Evolutionary conservation across 2,888 invertebrate genomes (phyloP), one percentile per base, ranked within the genome.

Genomic region (Orgyia antiqua): DNA sequence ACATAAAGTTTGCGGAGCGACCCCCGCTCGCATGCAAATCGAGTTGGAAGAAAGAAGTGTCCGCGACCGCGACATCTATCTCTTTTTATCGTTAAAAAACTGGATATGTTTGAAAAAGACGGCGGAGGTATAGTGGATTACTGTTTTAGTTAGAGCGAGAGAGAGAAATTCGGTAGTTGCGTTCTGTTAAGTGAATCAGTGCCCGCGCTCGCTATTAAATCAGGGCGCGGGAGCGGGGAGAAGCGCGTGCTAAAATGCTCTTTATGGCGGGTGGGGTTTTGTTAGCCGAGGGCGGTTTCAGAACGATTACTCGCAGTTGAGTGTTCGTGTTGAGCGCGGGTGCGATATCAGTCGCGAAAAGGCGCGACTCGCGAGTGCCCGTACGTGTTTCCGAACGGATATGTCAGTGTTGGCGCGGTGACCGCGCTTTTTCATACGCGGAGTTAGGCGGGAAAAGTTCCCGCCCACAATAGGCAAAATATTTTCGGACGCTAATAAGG

Each of bases 401-500:
- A 68, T 65, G 71, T 56, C 51, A 51, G 73, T 74, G 76, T 54
- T 64, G 59, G 69, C 79, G 78, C 80, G 79, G 79, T 83, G 79
- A 83, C 72, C 78, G 78, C 77, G 73, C 68, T 63, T 54, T 58
- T 48, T 74, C 51, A 44, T 56, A 62, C 72, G 68, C 65, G 68
- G 61, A 62, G 68, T 74, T 69, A 58, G 80, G 84, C 79, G 83
- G 86, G 84, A 82, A 76, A 78, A 70, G 51, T 75, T 77, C 86
- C 86, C 83, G 87, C 84, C 82, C 67, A 68, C 63, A 47, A 60
- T 66, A 36, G 62, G 54, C 87, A 87, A 82, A 70, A 87, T 87
- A 87, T 87, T 87, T 80, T 87, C 87, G 68, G 87, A 87, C 86
- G 87, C 87, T 68, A 87, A 87, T 68, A 87, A 87, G 87, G 87